phyloP scores from a whole-genome alignment of 2,797 vertebrate genomes.

The Sciurus vulgaris region DNA sequence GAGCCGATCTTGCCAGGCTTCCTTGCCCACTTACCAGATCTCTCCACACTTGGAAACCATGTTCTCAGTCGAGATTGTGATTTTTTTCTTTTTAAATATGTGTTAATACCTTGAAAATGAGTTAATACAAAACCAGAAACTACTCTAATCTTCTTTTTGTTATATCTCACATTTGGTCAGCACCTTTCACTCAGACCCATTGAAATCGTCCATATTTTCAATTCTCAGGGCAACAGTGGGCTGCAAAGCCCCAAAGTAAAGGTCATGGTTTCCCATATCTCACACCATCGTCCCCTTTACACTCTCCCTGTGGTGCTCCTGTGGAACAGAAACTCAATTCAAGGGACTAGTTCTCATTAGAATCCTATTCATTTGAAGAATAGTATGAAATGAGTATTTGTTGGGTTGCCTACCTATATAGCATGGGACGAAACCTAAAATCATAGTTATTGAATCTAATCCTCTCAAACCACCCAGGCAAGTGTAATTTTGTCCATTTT shows the following conservation, averaged over 20 bases:
- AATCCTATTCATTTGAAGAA: constrained; percentile 32
- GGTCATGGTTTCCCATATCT: constrained; percentile 44
- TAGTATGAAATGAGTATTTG: background rate
- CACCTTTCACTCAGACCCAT: background rate
- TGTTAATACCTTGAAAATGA: background rate
- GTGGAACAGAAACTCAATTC: constrained; percentile 53
- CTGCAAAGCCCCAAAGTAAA: constrained; percentile 15
- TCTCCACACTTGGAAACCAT: background rate
- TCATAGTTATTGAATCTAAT: background rate
- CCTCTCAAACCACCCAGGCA: background rate
- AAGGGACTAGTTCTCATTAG: constrained; percentile 13
- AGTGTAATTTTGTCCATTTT: background rate
- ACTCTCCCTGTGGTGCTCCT: background rate
- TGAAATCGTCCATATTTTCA: background rate
- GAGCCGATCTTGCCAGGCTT: too few relatives aligned
- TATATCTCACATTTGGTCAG: background rate
- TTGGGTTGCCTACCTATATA: background rate
- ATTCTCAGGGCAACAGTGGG: background rate
- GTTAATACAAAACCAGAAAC: constrained; percentile 13
- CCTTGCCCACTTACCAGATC: background rate
- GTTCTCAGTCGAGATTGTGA: background rate
- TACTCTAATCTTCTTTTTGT: background rate
- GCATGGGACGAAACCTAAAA: background rate
- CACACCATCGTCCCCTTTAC: background rate
- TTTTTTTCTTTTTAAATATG: background rate